Evolutionary conservation across 2,888 invertebrate species (phyloP).

Genomic region (Stratiomys singularior): DNA sequence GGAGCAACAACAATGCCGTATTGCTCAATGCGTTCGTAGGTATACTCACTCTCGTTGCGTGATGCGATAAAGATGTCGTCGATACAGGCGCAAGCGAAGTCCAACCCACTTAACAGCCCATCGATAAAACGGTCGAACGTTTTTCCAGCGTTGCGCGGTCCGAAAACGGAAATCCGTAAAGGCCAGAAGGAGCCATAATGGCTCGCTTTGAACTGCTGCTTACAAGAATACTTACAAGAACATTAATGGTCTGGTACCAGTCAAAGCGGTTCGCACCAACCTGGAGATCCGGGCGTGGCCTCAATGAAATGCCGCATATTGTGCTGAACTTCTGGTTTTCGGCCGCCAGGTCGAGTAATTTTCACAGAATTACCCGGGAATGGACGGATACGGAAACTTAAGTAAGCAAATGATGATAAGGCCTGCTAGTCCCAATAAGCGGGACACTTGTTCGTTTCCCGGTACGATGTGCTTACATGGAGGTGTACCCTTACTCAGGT

Average conservation of each 20-base stretch:
- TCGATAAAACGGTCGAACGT: background rate
- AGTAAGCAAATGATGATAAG: background rate
- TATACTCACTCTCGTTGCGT: background rate
- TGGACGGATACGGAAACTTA: background rate
- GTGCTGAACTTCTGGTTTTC: background rate
- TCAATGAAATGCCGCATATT: too few relatives aligned
- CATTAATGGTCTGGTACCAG: background rate
- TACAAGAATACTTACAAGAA: background rate
- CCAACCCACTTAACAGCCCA: background rate
- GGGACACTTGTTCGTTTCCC: background rate
- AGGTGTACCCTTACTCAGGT: background rate
- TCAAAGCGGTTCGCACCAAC: background rate
- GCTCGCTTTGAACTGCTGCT: background rate
- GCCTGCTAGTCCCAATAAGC: background rate
- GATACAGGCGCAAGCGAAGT: background rate
- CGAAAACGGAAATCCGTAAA: too few relatives aligned
- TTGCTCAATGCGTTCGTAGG: background rate
- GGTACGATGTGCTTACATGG: background rate
- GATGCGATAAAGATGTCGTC: background rate
- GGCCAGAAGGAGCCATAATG: background rate
- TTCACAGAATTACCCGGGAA: background rate
- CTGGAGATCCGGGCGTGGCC: background rate
- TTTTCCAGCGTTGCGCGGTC: background rate
- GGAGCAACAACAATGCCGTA: background rate
- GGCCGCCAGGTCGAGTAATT: background rate